phyloP scores from a whole-genome alignment of 92 coral and sea anemone species.

The Paragorgia papillata region DNA sequence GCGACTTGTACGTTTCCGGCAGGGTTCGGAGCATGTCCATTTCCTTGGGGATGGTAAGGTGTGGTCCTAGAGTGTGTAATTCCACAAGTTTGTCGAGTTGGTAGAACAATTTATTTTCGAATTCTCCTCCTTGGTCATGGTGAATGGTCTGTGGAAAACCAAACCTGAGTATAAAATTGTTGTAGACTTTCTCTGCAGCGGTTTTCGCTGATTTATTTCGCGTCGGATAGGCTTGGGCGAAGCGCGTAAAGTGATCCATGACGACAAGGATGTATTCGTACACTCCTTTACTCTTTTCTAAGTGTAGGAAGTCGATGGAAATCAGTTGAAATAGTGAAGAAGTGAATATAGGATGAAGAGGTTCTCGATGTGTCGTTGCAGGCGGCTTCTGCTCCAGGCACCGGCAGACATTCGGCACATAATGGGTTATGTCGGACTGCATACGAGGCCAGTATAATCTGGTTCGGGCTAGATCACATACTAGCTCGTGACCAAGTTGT shows the following conservation, averaged over 20 bases:
- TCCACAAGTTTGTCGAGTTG: constrained; percentile 7
- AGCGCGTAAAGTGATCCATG: constrained; percentile 53
- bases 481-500: constrained; percentile 55
- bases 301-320: constrained; percentile 58
- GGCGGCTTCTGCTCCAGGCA: constrained; percentile 51
- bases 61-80: constrained; percentile 25
- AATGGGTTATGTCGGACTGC: constrained; percentile 46
- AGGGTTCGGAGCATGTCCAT: constrained; percentile 2
- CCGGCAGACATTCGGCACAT: constrained; percentile 27
- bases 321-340: constrained; percentile 43
- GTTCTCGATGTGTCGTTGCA: constrained; percentile 18
- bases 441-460: constrained; percentile 56
- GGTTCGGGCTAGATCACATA: too few relatives aligned
- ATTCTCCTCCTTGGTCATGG: constrained; percentile 28
- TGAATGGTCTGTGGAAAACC: constrained; percentile 40
- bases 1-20: neutral
- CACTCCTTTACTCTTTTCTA: constrained; percentile 50
- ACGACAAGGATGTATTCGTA: constrained; percentile 52
- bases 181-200: constrained; percentile 48
- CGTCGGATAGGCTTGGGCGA: constrained; percentile 59
- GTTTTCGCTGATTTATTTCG: constrained; percentile 44
- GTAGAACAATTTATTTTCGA: constrained; percentile 15
- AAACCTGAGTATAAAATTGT: constrained; percentile 48
- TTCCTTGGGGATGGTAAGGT: constrained; percentile 14
- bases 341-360: constrained; percentile 28